Conservation (phyloP, 2,113 vertebrate genomes). For the Mormyrus lacerda region DNA sequence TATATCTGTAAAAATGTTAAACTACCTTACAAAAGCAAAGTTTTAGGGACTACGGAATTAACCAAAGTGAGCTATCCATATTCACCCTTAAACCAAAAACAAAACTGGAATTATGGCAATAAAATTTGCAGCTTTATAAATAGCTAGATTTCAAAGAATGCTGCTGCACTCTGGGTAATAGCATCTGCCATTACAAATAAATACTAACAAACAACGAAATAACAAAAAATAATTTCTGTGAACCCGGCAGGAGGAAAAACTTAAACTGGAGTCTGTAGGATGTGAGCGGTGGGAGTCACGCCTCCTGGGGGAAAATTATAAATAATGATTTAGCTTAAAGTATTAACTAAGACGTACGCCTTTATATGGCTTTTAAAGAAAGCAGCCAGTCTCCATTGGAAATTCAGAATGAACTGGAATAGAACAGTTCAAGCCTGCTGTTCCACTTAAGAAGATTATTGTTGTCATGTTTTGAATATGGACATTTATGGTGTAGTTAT, state of each 20-base stretch:
- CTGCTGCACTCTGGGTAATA: not conserved
- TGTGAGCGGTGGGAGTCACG: not conserved
- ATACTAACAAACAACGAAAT: not conserved
- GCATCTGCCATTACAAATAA: not conserved
- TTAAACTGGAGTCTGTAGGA: not conserved
- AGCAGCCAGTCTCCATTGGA: not conserved
- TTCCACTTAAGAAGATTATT: not conserved
- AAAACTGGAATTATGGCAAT: not conserved
- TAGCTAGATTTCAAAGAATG: not conserved
- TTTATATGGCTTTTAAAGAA: not conserved
- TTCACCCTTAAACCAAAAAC: not conserved
- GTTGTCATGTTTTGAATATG: not conserved
- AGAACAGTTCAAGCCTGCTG: not conserved
- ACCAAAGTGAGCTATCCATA: not conserved
- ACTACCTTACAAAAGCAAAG: not conserved
- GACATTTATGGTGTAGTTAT: not conserved
- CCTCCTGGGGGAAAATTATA: not conserved
- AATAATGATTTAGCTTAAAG: not conserved
- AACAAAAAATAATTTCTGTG: not conserved
- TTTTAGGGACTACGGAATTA: not conserved
- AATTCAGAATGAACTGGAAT: not conserved
- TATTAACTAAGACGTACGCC: not conserved
- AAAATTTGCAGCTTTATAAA: not conserved
- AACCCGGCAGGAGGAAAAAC: not conserved
- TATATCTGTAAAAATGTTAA: conserved; percentile 38